These are phyloP conservation scores for Osmerus eperlanus DNA, from an alignment of 2,113 vertebrate genomes.

Conservation along the genomic window DNA sequence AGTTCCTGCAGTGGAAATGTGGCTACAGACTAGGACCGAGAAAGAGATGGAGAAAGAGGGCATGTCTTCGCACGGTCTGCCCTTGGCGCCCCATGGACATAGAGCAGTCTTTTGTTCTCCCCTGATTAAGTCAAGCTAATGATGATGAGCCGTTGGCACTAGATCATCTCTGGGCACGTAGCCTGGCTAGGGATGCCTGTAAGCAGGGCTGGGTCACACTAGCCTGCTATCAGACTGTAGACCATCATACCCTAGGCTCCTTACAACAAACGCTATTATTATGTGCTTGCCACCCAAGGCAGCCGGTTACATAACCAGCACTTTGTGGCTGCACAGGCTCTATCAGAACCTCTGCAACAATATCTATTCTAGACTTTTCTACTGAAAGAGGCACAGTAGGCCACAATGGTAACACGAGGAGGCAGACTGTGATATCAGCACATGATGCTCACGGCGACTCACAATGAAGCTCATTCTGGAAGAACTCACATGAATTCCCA, in stretches of 20 bases:
- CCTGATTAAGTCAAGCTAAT: constrained; percentile 19
- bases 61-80: not conserved
- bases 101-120: constrained; percentile 6
- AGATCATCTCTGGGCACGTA: constrained; percentile 27
- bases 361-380: not conserved
- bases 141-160: constrained; percentile 22
- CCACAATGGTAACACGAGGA: not conserved
- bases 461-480: not conserved
- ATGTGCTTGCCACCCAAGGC: constrained; percentile 32
- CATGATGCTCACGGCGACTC: not conserved
- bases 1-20: no score
- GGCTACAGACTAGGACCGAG: not conserved
- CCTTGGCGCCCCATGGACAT: not conserved
- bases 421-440: not conserved
- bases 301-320: constrained; percentile 28
- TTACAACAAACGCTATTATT: constrained; percentile 24
- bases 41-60: not conserved
- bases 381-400: not conserved
- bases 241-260: constrained; percentile 21
- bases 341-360: constrained; percentile 14
- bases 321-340: constrained; percentile 15
- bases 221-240: not conserved
- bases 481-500: not conserved
- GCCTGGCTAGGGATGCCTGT: constrained; percentile 16
- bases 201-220: constrained; percentile 24